Evolutionary conservation across 2,113 vertebrate species (phyloP).

Genomic region (Lepidothrix coronata): DNA sequence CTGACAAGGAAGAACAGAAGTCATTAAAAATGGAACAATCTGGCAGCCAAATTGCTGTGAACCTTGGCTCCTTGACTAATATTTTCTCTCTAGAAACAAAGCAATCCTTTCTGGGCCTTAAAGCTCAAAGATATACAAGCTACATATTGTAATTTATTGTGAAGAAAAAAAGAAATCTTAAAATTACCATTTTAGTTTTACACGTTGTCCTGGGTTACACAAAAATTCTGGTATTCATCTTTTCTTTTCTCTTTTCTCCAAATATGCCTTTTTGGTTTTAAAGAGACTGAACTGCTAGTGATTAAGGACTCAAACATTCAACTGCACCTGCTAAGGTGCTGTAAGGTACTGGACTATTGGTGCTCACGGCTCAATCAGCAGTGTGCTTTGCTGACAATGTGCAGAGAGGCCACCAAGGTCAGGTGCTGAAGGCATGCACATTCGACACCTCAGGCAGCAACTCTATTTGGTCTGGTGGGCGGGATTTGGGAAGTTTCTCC

Average conservation of each 20-base stretch:
- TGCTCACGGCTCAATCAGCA: not conserved
- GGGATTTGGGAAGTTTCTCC: not conserved
- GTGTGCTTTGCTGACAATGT: not conserved
- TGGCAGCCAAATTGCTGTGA: conserved; percentile 10
- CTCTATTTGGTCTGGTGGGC: not conserved
- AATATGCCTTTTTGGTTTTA: not conserved
- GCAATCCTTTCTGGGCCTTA: not conserved
- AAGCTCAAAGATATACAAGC: not conserved
- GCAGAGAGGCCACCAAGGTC: not conserved
- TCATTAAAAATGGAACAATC: conserved; percentile 16
- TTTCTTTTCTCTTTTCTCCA: not conserved
- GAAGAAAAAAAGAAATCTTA: not conserved
- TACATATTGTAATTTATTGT: not conserved
- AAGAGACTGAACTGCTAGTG: not conserved
- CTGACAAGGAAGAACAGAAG: conserved; percentile 45
- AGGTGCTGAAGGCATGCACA: not conserved
- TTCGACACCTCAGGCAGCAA: not conserved
- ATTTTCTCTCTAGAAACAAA: not conserved
- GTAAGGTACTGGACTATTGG: not conserved
- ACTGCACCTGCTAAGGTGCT: not conserved
- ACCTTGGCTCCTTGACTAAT: not conserved
- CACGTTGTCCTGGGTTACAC: not conserved
- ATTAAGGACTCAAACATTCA: not conserved
- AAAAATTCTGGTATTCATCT: not conserved
- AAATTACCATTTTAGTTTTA: not conserved